Evolutionary conservation across 1,140 invertebrate species (phyloP).

Genomic region (Cyclina sinensis): DNA sequence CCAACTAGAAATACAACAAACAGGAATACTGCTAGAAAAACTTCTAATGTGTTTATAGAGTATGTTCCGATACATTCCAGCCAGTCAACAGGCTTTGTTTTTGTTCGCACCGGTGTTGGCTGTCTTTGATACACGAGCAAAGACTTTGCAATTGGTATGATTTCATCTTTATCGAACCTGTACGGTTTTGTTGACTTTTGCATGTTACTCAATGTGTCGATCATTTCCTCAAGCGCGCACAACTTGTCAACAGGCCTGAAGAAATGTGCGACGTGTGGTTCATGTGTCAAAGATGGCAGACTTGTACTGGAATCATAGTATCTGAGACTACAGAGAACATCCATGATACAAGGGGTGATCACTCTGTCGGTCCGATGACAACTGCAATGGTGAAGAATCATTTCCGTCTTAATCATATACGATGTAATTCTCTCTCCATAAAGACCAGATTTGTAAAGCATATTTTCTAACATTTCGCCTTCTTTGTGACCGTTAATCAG

Average conservation of each 20-base stretch:
- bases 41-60: neutral
- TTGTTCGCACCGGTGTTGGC: neutral
- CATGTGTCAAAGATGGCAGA: neutral
- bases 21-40: neutral
- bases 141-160: neutral
- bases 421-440: slow-evolving; percentile 15
- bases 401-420: slow-evolving; percentile 33
- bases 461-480: neutral
- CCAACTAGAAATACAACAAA: neutral
- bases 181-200: neutral
- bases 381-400: slow-evolving; percentile 19
- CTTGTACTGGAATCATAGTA: neutral
- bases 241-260: slow-evolving; percentile 15
- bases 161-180: neutral
- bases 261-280: neutral
- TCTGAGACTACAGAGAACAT: neutral
- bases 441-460: neutral
- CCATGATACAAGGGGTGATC: slow-evolving; percentile 1
- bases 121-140: neutral
- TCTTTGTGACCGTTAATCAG: slow-evolving; percentile 30
- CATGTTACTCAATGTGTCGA: neutral
- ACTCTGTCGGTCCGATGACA: neutral
- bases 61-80: neutral
- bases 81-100: neutral
- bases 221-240: neutral